Base-by-base conservation (phyloP, 2,797 vertebrate genomes). In the Clarias platycephalus region DNA sequence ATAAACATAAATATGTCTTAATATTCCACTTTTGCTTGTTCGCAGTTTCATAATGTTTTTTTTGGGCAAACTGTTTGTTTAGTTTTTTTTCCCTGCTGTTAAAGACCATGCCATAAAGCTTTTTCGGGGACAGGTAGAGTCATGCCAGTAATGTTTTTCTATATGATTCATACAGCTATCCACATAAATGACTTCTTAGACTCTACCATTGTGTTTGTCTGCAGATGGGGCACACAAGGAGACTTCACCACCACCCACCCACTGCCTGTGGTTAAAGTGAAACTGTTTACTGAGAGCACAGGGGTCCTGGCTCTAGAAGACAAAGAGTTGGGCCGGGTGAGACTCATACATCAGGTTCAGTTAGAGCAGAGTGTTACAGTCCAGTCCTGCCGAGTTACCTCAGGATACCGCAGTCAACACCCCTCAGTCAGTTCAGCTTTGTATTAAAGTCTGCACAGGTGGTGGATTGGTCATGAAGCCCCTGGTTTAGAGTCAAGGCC, bases 151-250 rank as follows among this genome's bases (percentile, higher is more conserved):
- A 77, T 62, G 57, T 37, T 78, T 22, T 78, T 40, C 31, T 1
- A n/a, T 62, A 62, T 62, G 22, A 60, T 22, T 60, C 24, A 13
- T n/a, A 70, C 34, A 34, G 9, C 22, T 13, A 6, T 20, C 28
- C 34, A 64, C 49, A 62, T 40, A 26, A 26, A 71, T 26, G 22
- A 68, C 22, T 60, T 3, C 55, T 72, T 31, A 26, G 16, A 55
- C 26, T 2, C 49, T 16, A 55, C 53, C 15, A 76, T 60, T 87
- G 68, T 86, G 57, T 88, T 84, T 58, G 90, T 5, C 94, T 95
- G 55, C 94, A 99, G 98, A 87, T 99, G 98, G 98, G 97, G 97
- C 80, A 99, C 98, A 28, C 98, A 99, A 94, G 98, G 98, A 18
- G 98, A 99, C 93, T 99, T 99, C 90, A 97, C 94, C 84, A 98